Evolutionary conservation across 2,797 vertebrate genomes (phyloP).

Genomic region (Megaceryle alcyon): DNA sequence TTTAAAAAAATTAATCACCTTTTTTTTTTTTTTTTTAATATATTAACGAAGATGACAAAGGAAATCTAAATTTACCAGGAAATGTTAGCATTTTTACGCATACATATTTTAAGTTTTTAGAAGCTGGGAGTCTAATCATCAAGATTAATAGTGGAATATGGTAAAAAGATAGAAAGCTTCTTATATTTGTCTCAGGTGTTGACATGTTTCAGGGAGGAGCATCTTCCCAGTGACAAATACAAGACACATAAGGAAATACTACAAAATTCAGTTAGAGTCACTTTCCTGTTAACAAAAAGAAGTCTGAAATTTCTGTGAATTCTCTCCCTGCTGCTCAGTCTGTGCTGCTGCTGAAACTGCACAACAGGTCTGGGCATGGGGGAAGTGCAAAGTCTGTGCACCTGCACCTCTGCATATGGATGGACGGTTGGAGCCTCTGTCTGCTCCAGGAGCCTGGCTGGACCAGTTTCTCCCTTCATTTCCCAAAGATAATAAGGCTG

Average conservation of each 20-base stretch:
- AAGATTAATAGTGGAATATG: background rate
- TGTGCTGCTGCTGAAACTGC: accelerated
- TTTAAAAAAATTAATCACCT: background rate
- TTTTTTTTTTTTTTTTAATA: no score
- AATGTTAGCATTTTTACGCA: background rate
- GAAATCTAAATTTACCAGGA: background rate
- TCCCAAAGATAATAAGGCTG: background rate
- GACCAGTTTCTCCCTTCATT: background rate
- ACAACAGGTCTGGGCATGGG: background rate
- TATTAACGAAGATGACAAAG: background rate
- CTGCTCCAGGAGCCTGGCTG: background rate
- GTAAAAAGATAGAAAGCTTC: background rate
- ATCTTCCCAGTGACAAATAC: background rate
- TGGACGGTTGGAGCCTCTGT: background rate
- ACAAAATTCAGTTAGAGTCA: background rate
- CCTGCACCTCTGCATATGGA: accelerated
- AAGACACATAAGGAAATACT: background rate
- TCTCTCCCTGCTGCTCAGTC: no score
- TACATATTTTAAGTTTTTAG: background rate
- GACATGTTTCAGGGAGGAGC: background rate
- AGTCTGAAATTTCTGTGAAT: background rate
- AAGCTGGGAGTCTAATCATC: background rate
- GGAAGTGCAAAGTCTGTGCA: background rate
- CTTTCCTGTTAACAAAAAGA: background rate
- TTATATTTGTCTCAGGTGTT: background rate